Evolutionary conservation across 2,888 invertebrate species (phyloP), one percentile per base, ranked within the genome.

Genomic region (Oligia latruncula): DNA sequence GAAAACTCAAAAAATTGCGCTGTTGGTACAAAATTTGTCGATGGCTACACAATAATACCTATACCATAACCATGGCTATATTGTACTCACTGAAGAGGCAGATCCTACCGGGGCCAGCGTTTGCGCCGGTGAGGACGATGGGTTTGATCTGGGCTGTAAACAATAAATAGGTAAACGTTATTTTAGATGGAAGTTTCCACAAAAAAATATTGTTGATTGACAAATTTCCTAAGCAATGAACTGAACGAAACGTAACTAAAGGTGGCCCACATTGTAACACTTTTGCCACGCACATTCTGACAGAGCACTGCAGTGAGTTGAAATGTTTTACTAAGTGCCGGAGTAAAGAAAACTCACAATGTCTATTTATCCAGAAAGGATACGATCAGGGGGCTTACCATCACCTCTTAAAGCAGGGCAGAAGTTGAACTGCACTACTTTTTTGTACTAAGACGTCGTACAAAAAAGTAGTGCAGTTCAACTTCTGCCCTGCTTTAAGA

Each of bases 21-120:
- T 29, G 9, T 68, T 6, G 29, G 20, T 29, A 40, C 40, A 40
- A 40, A 40, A 6, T 40, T 40, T 40, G 40, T 40, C 40, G 40
- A 40, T 5, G 40, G 40, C 40, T 40, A 40, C 40, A 40, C 40
- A 40, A 20, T 49, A 29, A 29, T 29, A 29, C 29, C 29, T 29
- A 29, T 29, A 29, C 29, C 29, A 29, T 29, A 20, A 29, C 20
- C 29, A 6, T 49, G 46, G 6, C 29, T 35, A 23, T 11, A 77
- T 29, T 20, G 4, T 62, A 73, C 92, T 91, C 84, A 95, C 94
- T 95, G 73, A 80, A 96, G 1, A 55, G 87, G 89, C 95, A 95
- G 82, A 92, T 84, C 0, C 8, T 89, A 29, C 77, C 92, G 0
- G 84, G 1, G 1, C 13, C 23, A 4, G 1, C 0, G 15, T 0